Percentiles rank a stretch among this genome's conserved stretches.
phyloP scores from a whole-genome alignment of 2,797 vertebrate genomes.

The Lepus oiostolus region DNA sequence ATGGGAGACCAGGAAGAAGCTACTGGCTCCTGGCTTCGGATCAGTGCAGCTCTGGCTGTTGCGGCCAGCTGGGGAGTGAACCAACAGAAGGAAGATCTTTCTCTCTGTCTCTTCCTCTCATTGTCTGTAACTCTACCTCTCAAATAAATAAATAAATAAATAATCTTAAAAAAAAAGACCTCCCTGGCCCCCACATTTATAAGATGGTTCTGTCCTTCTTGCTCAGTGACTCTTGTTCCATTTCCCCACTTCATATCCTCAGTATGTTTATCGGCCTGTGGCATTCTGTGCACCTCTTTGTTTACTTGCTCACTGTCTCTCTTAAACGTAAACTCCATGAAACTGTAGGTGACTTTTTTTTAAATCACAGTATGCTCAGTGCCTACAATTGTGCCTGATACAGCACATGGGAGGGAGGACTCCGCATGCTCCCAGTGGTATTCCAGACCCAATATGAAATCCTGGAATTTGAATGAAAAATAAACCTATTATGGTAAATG shows the following conservation, averaged over 20 bases:
- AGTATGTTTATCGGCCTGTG: background rate
- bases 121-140: no score
- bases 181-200: background rate
- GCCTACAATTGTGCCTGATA: background rate
- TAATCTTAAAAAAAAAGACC: no score
- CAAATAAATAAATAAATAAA: no score
- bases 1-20: no score
- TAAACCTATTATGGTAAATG: background rate
- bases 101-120: no score
- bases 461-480: slow-evolving; percentile 51
- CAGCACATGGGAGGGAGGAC: background rate
- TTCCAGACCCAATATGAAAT: slow-evolving; percentile 42
- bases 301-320: slow-evolving; percentile 43
- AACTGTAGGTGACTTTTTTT: slow-evolving; percentile 29
- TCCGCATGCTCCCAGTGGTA: slow-evolving; percentile 21
- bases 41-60: no score
- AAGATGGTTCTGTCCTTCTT: background rate
- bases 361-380: background rate
- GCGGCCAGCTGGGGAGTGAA: no score
- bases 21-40: no score
- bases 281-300: background rate
- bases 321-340: slow-evolving; percentile 16
- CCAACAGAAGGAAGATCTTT: no score
- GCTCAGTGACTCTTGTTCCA: background rate
- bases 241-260: background rate